Evolutionary conservation across 1,140 invertebrate species (phyloP), one percentile per base, ranked within the genome.

Genomic region (Uloborus diversus): DNA sequence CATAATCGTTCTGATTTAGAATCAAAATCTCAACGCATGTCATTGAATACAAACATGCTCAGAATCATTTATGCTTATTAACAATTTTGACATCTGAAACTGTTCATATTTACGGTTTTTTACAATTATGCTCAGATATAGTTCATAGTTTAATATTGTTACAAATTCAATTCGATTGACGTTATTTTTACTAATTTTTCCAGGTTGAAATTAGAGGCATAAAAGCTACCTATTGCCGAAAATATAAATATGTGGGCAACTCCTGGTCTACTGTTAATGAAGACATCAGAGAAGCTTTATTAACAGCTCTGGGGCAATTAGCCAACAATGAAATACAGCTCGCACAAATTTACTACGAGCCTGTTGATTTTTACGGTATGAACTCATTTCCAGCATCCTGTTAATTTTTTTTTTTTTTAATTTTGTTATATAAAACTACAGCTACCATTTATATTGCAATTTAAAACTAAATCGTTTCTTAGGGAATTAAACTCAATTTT

Each of bases 191-290:
- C 32, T 56, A 14, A n/a, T 42, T 20, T 7, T 61, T 61, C 2
- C 20, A 78, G 75, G 64, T 78, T 11, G 75, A 80, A n/a, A 86
- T 86, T n/a, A 30, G 68, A 7, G 83, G 82, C 3, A 56, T 69
- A 4, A 82, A 75, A 9, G 84, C 85, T 2, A 84, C 83, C 5
- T 83, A 66, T 51, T 87, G 85, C 76, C 32, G 65, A 3, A 64
- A 80, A 49, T 81, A 82, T 27, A 81, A 80, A 47, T 80, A 69
- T 28, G 81, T 73, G 35, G 76, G 76, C 27, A 62, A 61, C 14
- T 56, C 75, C 0, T 81, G 82, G 80, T 69, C 69, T 7, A 81
- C 37, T 11, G 59, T 76, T 4, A 65, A 81, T 32, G 68, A 81
- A 27, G 76, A 82, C 51, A 80, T 68, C 20, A 33, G 69, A n/a